Evolutionary conservation across 2,113 vertebrate species (phyloP).

Genomic region (Nymphicus hollandicus): DNA sequence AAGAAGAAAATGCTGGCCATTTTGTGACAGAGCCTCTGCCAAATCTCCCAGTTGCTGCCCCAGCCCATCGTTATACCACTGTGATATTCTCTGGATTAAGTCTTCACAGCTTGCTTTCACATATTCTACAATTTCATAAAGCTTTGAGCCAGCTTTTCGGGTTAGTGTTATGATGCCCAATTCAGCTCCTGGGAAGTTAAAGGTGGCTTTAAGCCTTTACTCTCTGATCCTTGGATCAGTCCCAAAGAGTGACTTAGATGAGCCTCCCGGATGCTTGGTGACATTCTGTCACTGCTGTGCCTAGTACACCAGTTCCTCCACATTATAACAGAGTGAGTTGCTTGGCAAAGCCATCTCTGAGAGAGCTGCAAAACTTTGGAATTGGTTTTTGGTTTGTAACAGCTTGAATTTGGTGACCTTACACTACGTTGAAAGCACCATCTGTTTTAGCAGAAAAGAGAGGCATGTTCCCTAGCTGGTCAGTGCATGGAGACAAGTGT

Average conservation of each 20-base stretch:
- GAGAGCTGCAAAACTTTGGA: slow-evolving; percentile 40
- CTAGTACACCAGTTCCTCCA: background rate
- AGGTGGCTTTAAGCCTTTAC: slow-evolving; percentile 60
- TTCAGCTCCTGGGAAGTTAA: slow-evolving; percentile 51
- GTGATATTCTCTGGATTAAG: slow-evolving; percentile 70
- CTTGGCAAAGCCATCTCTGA: background rate
- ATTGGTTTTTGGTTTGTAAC: slow-evolving; percentile 23
- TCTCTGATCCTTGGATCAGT: slow-evolving; percentile 7
- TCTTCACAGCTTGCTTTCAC: slow-evolving; percentile 64
- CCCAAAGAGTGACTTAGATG: slow-evolving; percentile 40
- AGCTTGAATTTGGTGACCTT: slow-evolving; percentile 64
- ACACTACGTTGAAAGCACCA: slow-evolving; percentile 9
- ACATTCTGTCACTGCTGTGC: background rate
- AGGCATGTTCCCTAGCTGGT: background rate
- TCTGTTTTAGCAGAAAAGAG: slow-evolving; percentile 22
- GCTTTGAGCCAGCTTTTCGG: slow-evolving; percentile 54
- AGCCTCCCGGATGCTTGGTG: background rate
- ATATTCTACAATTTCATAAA: slow-evolving; percentile 60
- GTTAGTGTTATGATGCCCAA: slow-evolving; percentile 23
- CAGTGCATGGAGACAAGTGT: background rate
- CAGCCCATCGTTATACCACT: slow-evolving; percentile 51
- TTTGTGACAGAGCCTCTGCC: background rate
- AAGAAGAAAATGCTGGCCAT: slow-evolving; percentile 9
- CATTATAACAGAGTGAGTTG: background rate
- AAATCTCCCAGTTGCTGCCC: slow-evolving; percentile 62